Base-by-base conservation (phyloP, 2,888 invertebrate genomes). In the Pemphredon lugubris region DNA sequence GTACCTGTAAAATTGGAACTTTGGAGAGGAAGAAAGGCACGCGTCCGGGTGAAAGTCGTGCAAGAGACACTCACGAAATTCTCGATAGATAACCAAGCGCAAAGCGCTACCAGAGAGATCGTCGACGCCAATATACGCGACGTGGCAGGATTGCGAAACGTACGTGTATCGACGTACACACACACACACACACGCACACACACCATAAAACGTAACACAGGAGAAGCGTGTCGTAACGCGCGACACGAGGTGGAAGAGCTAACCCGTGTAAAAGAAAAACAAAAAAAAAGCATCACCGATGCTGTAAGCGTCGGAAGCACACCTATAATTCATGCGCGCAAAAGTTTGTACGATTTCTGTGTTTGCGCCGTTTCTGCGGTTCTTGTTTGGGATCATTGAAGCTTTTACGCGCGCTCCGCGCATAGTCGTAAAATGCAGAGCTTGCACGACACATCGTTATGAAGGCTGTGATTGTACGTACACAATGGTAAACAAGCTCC, bases 211-310 rank as follows among this genome's bases (percentile, higher is more conserved):
- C 63, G 60, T 75, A 72, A 51, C 68, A 48, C 39, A 39, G 30
- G 57, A 48, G 45, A 73, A 72, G 57, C 50, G 42, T 73, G 75
- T 63, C 75, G 68, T 75, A 79, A 77, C 67, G 39, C 44, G 66
- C 26, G 53, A 60, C 57, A 64, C 14, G 47, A 59, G 53, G 59
- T 79, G 64, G 75, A 77, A 68, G 64, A 64, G 68, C 30, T 68
- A 55, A 75, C 58, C 54, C 51, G 47, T 51, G 44, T 34, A 55
- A 34, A 59, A 65, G 69, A 48, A 64, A 61, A 65, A 26, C 13
- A 54, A 59, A n/a, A n/a, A n/a, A n/a, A n/a, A n/a, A n/a, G n/a
- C 60, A 58, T 69, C 50, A 30, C 44, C 65, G 66, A 72, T 63
- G 59, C 30, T 23, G 61, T 51, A 47, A 42, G 32, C 60, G 74